phyloP scores from a whole-genome alignment of 1,140 invertebrate genomes.

The Trypoxylus dichotomus region DNA sequence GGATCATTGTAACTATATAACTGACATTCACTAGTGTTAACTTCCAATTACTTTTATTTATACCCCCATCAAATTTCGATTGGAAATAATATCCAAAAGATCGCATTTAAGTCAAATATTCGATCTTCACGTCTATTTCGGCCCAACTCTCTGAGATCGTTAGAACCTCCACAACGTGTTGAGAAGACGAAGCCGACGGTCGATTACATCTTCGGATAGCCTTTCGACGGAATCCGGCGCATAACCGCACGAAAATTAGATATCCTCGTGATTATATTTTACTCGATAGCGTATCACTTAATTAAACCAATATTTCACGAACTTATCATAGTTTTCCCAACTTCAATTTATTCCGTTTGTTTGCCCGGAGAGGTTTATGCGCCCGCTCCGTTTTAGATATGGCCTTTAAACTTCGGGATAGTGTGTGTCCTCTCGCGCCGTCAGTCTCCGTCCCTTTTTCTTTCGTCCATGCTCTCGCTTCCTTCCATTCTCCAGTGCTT shows the following conservation, averaged over 20 bases:
- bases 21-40: too few relatives aligned
- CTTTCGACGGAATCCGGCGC: not conserved
- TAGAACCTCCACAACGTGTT: not conserved
- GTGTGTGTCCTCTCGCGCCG: not conserved
- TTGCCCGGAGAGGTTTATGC: conserved; percentile 16
- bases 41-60: too few relatives aligned
- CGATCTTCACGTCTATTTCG: not conserved
- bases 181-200: not conserved
- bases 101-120: not conserved
- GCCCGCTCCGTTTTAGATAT: not conserved
- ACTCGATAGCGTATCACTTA: conserved; percentile 31
- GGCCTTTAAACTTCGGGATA: not conserved
- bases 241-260: conserved; percentile 1
- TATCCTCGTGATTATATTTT: conserved; percentile 25
- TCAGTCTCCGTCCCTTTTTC: not conserved
- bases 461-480: not conserved
- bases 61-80: too few relatives aligned
- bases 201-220: not conserved
- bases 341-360: conserved; percentile 26
- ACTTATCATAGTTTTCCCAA: conserved; percentile 31
- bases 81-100: too few relatives aligned
- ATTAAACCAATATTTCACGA: conserved; percentile 32
- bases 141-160: not conserved
- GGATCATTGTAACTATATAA: too few relatives aligned
- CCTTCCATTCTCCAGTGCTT: not conserved